Conservation (phyloP, 2,797 vertebrate species). For the Rhadinocentrus ornatus region DNA sequence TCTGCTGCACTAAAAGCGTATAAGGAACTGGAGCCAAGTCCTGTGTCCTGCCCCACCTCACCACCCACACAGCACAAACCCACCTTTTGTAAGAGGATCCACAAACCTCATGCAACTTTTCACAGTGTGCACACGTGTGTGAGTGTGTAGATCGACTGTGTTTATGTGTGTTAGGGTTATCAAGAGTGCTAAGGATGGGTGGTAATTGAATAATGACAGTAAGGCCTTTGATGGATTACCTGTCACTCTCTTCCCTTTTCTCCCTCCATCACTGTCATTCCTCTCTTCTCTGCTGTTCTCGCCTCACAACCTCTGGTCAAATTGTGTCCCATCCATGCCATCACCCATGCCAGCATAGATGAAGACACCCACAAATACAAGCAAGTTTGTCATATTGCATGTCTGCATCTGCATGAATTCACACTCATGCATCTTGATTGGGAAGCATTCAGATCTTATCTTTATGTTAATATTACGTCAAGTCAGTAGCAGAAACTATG, state of each 20-base stretch:
- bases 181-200: conserved; percentile 76
- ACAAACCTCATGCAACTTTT: conserved; percentile 39
- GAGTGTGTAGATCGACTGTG: conserved; percentile 10
- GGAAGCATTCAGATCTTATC: background rate
- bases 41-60: conserved; percentile 53
- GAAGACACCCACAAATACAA: conserved; percentile 51
- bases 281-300: conserved; percentile 44
- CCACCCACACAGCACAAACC: conserved; percentile 58
- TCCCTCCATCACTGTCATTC: conserved; percentile 80
- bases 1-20: conserved; percentile 78
- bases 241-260: conserved; percentile 70
- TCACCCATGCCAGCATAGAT: conserved; percentile 47
- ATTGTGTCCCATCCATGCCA: conserved; percentile 47
- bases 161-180: conserved; percentile 55
- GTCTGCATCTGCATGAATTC: background rate
- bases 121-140: conserved; percentile 15
- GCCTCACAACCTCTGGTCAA: conserved; percentile 61
- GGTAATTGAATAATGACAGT: conserved; percentile 85
- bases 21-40: conserved; percentile 58
- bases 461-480: background rate
- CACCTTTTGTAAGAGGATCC: conserved; percentile 61
- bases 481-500: background rate
- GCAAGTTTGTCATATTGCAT: conserved; percentile 1
- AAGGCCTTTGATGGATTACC: conserved; percentile 80
- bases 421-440: background rate